These are phyloP conservation scores for Philonicus albiceps DNA, from an alignment of 2,888 invertebrate species.

Conservation along the genomic window DNA sequence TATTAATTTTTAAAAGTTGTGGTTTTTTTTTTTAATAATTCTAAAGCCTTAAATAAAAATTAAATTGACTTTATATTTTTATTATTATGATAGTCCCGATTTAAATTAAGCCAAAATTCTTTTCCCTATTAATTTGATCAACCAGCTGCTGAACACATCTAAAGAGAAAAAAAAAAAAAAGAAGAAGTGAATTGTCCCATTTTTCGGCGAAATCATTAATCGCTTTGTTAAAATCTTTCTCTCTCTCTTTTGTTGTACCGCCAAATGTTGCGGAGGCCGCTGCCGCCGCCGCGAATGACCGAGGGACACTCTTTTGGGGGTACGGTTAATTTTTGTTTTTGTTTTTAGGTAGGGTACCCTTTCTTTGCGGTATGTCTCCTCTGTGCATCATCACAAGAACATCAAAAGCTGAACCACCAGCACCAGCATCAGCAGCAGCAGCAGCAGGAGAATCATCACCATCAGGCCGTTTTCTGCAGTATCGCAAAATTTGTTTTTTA, in stretches of 20 bases:
- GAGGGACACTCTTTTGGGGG: background rate
- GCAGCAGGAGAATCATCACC: no score
- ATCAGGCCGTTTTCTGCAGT: no score
- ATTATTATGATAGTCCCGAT: no score
- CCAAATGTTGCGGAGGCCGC: background rate
- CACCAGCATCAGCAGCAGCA: background rate
- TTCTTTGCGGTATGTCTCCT: background rate
- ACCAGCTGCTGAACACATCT: background rate
- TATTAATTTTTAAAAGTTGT: no score
- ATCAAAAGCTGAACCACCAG: background rate
- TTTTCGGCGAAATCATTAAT: conserved; percentile 37
- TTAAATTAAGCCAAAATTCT: no score
- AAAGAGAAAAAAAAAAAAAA: no score
- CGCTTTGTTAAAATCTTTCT: background rate
- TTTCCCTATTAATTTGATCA: background rate
- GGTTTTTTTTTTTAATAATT: no score
- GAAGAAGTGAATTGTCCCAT: conserved; percentile 30
- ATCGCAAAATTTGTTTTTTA: background rate
- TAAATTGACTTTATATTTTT: no score
- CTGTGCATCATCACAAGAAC: background rate
- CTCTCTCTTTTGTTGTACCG: background rate
- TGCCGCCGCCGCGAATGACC: no score
- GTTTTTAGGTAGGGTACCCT: background rate
- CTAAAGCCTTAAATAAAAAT: no score
- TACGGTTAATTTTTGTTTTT: no score